These are phyloP conservation scores for human (Homo sapiens) DNA, from an alignment of 2,113 vertebrate species.

Conservation along the genomic window DNA sequence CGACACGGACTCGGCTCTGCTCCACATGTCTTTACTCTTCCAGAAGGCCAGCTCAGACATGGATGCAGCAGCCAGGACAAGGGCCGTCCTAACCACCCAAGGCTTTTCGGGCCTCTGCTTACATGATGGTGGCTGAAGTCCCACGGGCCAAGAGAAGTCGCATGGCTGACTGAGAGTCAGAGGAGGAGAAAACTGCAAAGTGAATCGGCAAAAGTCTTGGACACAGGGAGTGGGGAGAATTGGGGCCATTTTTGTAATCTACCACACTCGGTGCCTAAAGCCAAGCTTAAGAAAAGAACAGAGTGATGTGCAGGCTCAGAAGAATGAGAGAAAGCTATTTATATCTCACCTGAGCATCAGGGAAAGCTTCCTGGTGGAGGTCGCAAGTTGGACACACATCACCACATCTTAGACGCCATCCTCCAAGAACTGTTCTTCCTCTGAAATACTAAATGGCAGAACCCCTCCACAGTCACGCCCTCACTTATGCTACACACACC, in stretches of 20 bases:
- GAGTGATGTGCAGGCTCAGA: neutral
- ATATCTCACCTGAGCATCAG: neutral
- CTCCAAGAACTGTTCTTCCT: neutral
- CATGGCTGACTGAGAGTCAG: neutral
- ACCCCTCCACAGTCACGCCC: fast-evolving
- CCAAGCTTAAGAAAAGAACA: neutral
- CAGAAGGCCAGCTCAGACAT: neutral
- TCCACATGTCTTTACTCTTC: too few species aligned
- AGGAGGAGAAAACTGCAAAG: neutral
- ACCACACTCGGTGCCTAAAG: neutral
- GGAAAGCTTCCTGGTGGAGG: neutral
- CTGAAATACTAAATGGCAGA: neutral
- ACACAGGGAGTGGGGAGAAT: neutral
- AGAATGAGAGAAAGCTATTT: neutral
- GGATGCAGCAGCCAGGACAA: neutral
- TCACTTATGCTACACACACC: fast-evolving
- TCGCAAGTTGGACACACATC: neutral
- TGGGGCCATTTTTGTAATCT: too few species aligned
- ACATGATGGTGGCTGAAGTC: neutral
- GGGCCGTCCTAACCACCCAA: fast-evolving
- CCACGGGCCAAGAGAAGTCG: neutral
- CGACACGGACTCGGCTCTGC: fast-evolving
- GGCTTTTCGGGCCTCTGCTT: neutral
- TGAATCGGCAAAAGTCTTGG: neutral
- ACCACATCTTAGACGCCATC: neutral